Base-by-base conservation (phyloP, 2,113 vertebrate species). In the Tiliqua scincoides region DNA sequence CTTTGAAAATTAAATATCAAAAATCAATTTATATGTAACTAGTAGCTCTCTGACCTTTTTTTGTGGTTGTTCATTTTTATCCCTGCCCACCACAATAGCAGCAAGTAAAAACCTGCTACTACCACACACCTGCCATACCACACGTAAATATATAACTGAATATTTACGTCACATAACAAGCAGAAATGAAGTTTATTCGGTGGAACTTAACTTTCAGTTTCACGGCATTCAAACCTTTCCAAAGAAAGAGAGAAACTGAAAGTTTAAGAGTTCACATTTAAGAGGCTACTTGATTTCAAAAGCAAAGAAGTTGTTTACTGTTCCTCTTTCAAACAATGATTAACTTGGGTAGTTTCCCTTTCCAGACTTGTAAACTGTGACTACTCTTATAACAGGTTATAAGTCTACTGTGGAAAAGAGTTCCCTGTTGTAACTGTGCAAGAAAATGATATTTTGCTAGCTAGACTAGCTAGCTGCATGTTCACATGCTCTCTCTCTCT, bases 281-380 rank as follows among this genome's bases (percentile, higher is more conserved):
- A 59, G 61, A 52, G 81, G 74, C 17, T 87, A 78, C 6, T 18
- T 52, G 48, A 86, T 86, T 86, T 87, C 89, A 87, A 23, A 73
- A 92, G 89, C 25, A 83, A 21, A 84, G 74, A 85, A 84, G 76
- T 43, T 88, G 73, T 6, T 4, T 52, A 77, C 17, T 76, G 35
- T 65, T 89, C 54, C 75, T 87, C 74, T 62, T 17, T 62, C 43
- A 72, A 84, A n/a, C 1, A 82, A 90, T 71, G 48, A 30, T 90
- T 79, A 94, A 82, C 27, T 67, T 74, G 21, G 27, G 15, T 43
- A 32, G 48, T 84, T 84, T 76, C 43, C 10, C 61, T 77, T 54
- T 57, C 74, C 25, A 86, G 82, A 61, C 71, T 75, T 89, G 25
- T 57, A 68, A 77, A 85, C 43, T 18, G 7, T 74, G 37, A 27